phyloP scores from a whole-genome alignment of 2,888 invertebrate genomes.

The Orthosia gothica region DNA sequence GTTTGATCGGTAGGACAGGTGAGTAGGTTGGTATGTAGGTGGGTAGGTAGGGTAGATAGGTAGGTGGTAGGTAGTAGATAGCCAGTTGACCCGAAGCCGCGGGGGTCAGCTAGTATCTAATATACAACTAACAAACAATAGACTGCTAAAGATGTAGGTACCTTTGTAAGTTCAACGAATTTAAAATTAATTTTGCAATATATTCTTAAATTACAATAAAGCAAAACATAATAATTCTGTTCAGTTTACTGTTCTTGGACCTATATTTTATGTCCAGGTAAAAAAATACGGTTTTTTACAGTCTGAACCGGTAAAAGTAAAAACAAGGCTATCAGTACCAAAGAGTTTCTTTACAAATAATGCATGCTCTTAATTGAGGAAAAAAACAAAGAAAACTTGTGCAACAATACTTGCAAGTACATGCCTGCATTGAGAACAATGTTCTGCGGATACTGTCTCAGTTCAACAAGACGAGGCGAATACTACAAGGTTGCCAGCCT shows the following conservation, averaged over 20 bases:
- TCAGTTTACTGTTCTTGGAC: too few species aligned
- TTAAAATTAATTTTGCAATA: not conserved
- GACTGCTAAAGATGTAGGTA: not conserved
- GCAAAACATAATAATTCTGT: too few species aligned
- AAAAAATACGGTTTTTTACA: not conserved
- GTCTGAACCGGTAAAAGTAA: not conserved
- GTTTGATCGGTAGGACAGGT: too few species aligned
- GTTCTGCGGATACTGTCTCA: constrained; percentile 30
- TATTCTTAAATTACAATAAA: too few species aligned
- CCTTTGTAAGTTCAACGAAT: not conserved
- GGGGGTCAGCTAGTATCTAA: too few species aligned
- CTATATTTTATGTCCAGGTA: not conserved
- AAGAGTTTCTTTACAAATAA: constrained; percentile 26
- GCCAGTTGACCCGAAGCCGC: too few species aligned
- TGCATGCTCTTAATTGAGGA: constrained; percentile 42
- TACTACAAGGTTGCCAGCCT: constrained; percentile 46
- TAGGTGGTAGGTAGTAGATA: too few species aligned
- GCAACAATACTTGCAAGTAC: constrained; percentile 28
- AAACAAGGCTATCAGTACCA: not conserved
- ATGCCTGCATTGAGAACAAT: constrained; percentile 28
- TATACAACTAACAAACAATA: constrained; percentile 1
- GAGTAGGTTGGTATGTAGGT: too few species aligned
- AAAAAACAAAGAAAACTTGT: constrained; percentile 44
- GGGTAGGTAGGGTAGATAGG: too few species aligned
- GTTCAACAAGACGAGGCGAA: constrained; percentile 36